Evolutionary conservation across 2,797 vertebrate species (phyloP).

Genomic region (Podarcis lilfordi): DNA sequence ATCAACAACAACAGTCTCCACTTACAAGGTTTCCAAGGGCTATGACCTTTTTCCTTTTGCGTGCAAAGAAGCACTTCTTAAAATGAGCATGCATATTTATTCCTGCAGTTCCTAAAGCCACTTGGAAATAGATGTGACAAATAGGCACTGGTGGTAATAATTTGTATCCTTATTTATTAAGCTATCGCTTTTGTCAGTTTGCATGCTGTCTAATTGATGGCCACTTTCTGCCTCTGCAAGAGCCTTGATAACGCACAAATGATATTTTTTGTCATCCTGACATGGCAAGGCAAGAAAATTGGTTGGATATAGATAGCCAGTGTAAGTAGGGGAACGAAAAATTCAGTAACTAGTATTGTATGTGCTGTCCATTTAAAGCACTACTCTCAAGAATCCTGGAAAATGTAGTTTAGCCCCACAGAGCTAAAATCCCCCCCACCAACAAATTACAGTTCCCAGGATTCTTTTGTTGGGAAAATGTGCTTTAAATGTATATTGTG

Average conservation of each 20-base stretch:
- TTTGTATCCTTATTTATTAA: slow-evolving; percentile 2
- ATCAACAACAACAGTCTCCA: slow-evolving; percentile 1
- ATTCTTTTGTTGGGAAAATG: too few species aligned
- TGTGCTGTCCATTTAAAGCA: too few species aligned
- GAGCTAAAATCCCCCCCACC: too few species aligned
- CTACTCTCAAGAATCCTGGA: too few species aligned
- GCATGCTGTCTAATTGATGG: slow-evolving; percentile 48
- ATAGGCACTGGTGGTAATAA: slow-evolving; percentile 28
- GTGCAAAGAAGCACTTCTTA: not conserved
- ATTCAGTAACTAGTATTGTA: not conserved
- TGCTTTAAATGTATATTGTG: too few species aligned
- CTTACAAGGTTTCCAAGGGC: not conserved
- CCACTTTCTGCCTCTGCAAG: slow-evolving; percentile 47
- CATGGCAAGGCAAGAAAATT: slow-evolving; percentile 1
- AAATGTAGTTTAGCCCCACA: too few species aligned
- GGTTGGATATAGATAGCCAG: not conserved
- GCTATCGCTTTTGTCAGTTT: slow-evolving; percentile 40
- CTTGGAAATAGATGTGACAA: slow-evolving; percentile 28
- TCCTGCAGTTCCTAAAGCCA: slow-evolving; percentile 5
- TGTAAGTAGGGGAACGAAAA: not conserved
- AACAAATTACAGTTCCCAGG: too few species aligned
- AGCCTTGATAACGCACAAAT: slow-evolving; percentile 38
- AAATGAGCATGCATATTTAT: not conserved
- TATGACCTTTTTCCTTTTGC: not conserved
- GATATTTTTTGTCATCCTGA: slow-evolving; percentile 17